Conservation (phyloP, 1,140 invertebrate species). For the Lordiphosa clarofinis region DNA sequence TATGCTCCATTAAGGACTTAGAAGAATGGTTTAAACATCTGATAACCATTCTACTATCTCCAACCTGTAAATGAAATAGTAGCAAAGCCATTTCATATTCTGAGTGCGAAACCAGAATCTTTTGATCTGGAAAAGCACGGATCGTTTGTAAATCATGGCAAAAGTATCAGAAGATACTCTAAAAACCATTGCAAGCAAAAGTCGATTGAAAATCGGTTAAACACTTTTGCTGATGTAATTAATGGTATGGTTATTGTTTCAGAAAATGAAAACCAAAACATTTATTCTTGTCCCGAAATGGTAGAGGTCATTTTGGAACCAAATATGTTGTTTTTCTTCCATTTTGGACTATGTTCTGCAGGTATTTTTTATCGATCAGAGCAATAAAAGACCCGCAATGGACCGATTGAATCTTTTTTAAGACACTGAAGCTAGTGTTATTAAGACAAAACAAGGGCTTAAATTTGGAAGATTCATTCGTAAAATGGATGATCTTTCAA, state of each 20-base stretch:
- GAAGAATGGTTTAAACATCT: slow-evolving; percentile 3
- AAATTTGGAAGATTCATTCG: slow-evolving; percentile 12
- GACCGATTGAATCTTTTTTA: not conserved
- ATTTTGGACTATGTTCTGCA: slow-evolving; percentile 5
- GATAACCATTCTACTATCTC: not conserved
- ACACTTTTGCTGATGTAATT: not conserved
- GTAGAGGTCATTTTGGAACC: not conserved
- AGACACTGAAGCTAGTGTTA: not conserved
- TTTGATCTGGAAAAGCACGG: not conserved
- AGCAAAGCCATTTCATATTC: too few species aligned
- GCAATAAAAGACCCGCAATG: slow-evolving; percentile 10
- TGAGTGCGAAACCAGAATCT: too few species aligned
- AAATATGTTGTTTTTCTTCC: slow-evolving; percentile 10
- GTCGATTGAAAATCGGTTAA: too few species aligned
- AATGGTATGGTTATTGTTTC: not conserved
- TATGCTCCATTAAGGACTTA: not conserved
- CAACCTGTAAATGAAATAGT: too few species aligned
- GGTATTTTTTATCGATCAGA: slow-evolving; percentile 10
- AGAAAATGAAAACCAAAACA: not conserved
- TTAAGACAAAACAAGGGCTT: not conserved
- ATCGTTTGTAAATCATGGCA: too few species aligned
- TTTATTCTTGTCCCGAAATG: not conserved
- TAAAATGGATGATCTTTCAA: too few species aligned
- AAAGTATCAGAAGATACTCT: too few species aligned
- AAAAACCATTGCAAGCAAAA: too few species aligned